Conservation (phyloP, 2,888 invertebrate species). For the Melieria crassipennis region DNA sequence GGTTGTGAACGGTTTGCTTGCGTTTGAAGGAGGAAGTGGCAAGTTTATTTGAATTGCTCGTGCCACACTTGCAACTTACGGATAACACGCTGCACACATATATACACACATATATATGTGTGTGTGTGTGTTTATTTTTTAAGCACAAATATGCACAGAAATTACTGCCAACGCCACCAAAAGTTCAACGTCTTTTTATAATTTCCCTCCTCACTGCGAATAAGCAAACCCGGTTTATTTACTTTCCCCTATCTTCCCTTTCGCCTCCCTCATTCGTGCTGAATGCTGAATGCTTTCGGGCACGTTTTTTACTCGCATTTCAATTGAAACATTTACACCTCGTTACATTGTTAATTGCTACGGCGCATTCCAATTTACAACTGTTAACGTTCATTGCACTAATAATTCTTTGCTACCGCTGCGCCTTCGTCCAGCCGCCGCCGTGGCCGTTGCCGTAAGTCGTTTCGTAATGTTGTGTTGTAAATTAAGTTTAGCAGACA, state of each 20-base stretch:
- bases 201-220: too few species aligned
- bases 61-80: background rate
- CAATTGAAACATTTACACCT: conserved; percentile 19
- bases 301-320: conserved; percentile 7
- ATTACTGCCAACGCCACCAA: too few species aligned
- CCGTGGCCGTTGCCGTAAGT: background rate
- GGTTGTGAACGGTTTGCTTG: too few species aligned
- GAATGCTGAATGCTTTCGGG: too few species aligned
- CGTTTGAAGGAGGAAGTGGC: background rate
- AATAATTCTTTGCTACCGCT: conserved; percentile 16
- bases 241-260: too few species aligned
- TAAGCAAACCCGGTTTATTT: too few species aligned
- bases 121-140: too few species aligned
- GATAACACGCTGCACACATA: background rate
- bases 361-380: conserved; percentile 29
- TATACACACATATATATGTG: background rate
- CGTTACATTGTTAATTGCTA: conserved; percentile 27
- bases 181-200: too few species aligned
- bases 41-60: conserved; percentile 23
- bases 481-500: conserved; percentile 30
- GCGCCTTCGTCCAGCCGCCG: background rate
- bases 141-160: too few species aligned
- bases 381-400: conserved; percentile 26
- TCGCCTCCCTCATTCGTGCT: too few species aligned
- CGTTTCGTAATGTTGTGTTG: conserved; percentile 13